Conservation (phyloP, 1,140 invertebrate genomes). For the Drosophila triauraria region DNA sequence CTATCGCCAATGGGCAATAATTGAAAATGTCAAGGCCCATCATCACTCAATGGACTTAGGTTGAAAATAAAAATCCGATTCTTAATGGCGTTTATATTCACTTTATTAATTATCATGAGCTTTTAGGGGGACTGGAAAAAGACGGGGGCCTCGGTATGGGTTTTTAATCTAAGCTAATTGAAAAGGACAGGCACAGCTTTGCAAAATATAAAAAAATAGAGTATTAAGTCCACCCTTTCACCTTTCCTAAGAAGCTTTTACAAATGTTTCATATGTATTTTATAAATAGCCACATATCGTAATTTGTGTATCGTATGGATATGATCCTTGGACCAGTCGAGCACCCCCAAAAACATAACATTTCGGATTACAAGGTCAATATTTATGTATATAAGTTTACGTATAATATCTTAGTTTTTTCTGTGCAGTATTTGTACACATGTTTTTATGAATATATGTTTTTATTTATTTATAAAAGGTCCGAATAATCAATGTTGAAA, state of each 20-base stretch:
- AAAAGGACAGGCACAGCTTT: slow-evolving; percentile 51
- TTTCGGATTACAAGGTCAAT: slow-evolving; percentile 38
- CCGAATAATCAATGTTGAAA: slow-evolving; percentile 30
- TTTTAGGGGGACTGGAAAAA: slow-evolving; percentile 48
- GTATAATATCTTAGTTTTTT: slow-evolving; percentile 65
- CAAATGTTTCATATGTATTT: slow-evolving; percentile 18
- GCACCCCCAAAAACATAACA: slow-evolving; percentile 36
- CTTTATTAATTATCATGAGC: slow-evolving; percentile 81
- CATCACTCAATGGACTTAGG: slow-evolving; percentile 58
- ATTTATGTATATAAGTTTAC: slow-evolving; percentile 50
- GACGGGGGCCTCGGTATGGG: slow-evolving; percentile 26
- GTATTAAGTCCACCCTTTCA: slow-evolving; percentile 49
- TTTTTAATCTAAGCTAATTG: slow-evolving; percentile 69
- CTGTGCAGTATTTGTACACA: slow-evolving; percentile 76
- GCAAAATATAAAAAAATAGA: slow-evolving; percentile 34
- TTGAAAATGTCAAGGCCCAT: slow-evolving; percentile 51
- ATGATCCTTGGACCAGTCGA: slow-evolving; percentile 46
- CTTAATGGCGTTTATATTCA: slow-evolving; percentile 64
- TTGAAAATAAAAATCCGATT: slow-evolving; percentile 51
- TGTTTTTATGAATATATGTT: background rate
- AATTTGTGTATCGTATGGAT: slow-evolving; percentile 38
- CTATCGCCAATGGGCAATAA: slow-evolving; percentile 14
- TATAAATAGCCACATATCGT: slow-evolving; percentile 23
- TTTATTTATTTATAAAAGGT: slow-evolving; percentile 50
- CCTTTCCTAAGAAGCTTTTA: slow-evolving; percentile 33